These are phyloP conservation scores for Phalacrocorax pelagicus DNA, from an alignment of 2,113 vertebrate genomes.

Conservation along the genomic window DNA sequence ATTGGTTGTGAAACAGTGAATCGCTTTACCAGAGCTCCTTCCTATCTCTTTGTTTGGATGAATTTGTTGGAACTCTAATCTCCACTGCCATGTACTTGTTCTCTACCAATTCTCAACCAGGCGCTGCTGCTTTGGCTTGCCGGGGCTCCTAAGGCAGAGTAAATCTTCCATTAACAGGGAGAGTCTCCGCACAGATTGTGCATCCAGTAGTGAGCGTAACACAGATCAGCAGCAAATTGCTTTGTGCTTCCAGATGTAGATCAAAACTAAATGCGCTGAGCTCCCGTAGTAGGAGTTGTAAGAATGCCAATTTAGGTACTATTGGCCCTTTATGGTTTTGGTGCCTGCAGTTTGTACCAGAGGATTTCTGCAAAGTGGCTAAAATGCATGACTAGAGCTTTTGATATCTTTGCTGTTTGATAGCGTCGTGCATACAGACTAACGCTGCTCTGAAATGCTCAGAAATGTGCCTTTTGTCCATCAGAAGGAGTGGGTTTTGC, in stretches of 20 bases:
- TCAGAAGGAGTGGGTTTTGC: not conserved
- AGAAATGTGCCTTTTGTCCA: not conserved
- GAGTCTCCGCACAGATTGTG: no score
- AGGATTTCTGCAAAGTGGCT: not conserved
- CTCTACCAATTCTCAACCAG: not conserved
- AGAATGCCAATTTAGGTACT: accelerated
- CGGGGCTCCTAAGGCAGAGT: accelerated
- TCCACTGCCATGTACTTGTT: not conserved
- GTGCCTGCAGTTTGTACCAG: not conserved
- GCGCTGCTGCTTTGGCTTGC: not conserved
- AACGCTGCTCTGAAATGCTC: not conserved
- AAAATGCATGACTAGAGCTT: not conserved
- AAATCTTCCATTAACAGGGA: not conserved
- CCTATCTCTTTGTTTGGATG: accelerated
- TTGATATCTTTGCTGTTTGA: not conserved
- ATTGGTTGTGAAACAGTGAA: not conserved
- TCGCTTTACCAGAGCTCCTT: not conserved
- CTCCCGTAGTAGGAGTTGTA: accelerated
- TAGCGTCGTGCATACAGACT: accelerated
- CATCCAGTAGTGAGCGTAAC: accelerated
- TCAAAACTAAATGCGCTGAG: not conserved
- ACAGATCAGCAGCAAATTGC: not conserved
- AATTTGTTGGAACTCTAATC: not conserved
- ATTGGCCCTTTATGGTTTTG: not conserved
- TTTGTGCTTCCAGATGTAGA: not conserved